Evolutionary conservation across 2,797 vertebrate genomes (phyloP).

Genomic region (Rhadinocentrus ornatus): DNA sequence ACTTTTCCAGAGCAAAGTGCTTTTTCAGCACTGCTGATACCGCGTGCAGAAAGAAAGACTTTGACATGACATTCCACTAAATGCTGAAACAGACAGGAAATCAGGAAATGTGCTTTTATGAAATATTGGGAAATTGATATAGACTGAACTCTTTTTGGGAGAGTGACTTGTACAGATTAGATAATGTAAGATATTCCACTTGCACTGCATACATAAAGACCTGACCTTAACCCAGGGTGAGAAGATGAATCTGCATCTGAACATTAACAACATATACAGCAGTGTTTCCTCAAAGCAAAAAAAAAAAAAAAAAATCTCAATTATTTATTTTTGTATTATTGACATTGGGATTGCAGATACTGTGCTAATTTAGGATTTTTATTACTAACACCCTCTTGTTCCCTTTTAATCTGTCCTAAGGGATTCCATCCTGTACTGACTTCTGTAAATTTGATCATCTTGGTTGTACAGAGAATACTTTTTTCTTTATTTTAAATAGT

Average conservation of each 20-base stretch:
- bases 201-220: slow-evolving; percentile 68
- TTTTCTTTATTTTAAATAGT: slow-evolving; percentile 51
- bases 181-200: slow-evolving; percentile 63
- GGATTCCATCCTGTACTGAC: slow-evolving; percentile 56
- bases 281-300: slow-evolving; percentile 31
- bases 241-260: slow-evolving; percentile 28
- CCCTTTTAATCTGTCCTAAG: slow-evolving; percentile 48
- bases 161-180: slow-evolving; percentile 63
- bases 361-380: slow-evolving; percentile 49
- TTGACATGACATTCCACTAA: slow-evolving; percentile 68
- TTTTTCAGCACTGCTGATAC: slow-evolving; percentile 36
- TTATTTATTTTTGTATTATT: slow-evolving; percentile 79
- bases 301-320: slow-evolving; percentile 46
- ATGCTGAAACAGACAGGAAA: slow-evolving; percentile 27
- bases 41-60: slow-evolving; percentile 11
- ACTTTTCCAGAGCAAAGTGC: slow-evolving; percentile 40
- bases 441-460: slow-evolving; percentile 65
- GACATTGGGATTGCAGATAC: slow-evolving; percentile 55
- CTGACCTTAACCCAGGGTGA: slow-evolving; percentile 30
- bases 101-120: slow-evolving; percentile 24
- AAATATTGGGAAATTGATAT: slow-evolving; percentile 28
- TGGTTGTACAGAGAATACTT: slow-evolving; percentile 63
- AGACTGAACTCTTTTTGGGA: slow-evolving; percentile 32
- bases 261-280: slow-evolving; percentile 28
- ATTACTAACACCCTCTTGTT: slow-evolving; percentile 46